Base-by-base conservation (phyloP, 2,888 invertebrate species). In the Thecocarcelia acutangulata region DNA sequence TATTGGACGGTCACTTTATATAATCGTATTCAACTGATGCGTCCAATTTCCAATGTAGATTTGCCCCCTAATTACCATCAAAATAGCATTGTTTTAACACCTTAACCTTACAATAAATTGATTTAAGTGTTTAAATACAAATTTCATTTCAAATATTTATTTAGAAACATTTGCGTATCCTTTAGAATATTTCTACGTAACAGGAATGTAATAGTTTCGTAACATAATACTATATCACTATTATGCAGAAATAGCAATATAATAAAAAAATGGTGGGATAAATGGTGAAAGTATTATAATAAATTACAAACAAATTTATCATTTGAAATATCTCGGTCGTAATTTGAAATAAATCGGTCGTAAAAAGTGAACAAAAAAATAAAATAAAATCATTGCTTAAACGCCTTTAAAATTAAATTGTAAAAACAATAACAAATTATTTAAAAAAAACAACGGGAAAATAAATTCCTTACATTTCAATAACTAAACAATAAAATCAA, bases 131-230 rank as follows among this genome's bases (percentile, higher is more conserved):
- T 28, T 28, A 19, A 13, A 12, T 37, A 1, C 15, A 40, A 3
- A 33, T 37, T 40, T 0, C 1, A 46, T 59, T 24, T 28, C 21
- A 59, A 72, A 19, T 24, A 28, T 59, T 63, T 37, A 28, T 50
- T 11, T 28, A 13, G 4, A 56, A 66, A 74, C 59, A 75, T 75
- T 75, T 75, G 68, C 75, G 66, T 74, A 64, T 42, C 9, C 12
- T 40, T 17, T 17, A 48, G 3, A 17, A 61, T 28, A 17, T 42
- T 24, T 17, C 0, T 4, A 5, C 1, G 1, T 28, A 12, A 28
- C 59, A 11, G 5, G n/a, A 13, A 37, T 15, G 11, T 0, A 1
- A 6, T 50, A n/a, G 1, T 8, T 54, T 44, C 15, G 15, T 33
- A 46, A 24, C 24, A 24, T 2, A 24, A 3, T 24, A 24, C 2